Evolutionary conservation across 2,888 invertebrate species (phyloP).

Genomic region (Oscheius myriophilus): DNA sequence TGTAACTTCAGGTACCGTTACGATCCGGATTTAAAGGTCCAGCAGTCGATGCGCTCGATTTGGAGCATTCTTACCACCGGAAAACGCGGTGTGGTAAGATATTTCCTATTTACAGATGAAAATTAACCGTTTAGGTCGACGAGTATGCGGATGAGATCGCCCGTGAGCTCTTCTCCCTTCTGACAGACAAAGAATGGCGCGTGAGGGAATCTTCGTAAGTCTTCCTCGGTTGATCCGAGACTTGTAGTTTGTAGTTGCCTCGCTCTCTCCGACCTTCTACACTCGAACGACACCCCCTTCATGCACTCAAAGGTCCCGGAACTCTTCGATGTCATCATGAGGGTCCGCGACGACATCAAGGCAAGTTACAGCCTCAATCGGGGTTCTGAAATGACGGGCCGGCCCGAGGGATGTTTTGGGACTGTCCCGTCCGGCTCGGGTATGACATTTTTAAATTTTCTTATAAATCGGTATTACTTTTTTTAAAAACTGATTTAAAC

Average conservation of each 20-base stretch:
- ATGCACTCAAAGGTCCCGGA: constrained; percentile 74
- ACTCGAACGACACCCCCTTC: constrained; percentile 73
- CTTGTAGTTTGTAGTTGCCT: constrained; percentile 77
- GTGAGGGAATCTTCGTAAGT: constrained; percentile 83
- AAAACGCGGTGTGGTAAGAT: constrained; percentile 81
- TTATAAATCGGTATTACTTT: too few species aligned
- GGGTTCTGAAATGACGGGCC: too few species aligned
- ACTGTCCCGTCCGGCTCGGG: too few species aligned
- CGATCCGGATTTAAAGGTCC: constrained; percentile 90
- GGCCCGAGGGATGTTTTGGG: too few species aligned
- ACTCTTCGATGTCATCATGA: constrained; percentile 84
- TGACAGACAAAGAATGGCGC: constrained; percentile 87
- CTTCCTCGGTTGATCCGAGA: background rate
- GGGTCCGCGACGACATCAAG: constrained; percentile 94
- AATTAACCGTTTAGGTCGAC: constrained; percentile 77
- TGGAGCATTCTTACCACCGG: constrained; percentile 90
- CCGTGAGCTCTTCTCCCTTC: constrained; percentile 82
- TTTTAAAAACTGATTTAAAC: too few species aligned
- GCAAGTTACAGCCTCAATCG: too few species aligned
- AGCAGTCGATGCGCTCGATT: constrained; percentile 90
- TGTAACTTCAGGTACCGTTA: constrained; percentile 78
- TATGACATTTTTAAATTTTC: too few species aligned
- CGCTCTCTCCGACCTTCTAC: constrained; percentile 85
- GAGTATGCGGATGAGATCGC: constrained; percentile 84
- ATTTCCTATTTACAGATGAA: constrained; percentile 36